Conservation (phyloP, 2,888 invertebrate species). For the Apamea epomidion region DNA sequence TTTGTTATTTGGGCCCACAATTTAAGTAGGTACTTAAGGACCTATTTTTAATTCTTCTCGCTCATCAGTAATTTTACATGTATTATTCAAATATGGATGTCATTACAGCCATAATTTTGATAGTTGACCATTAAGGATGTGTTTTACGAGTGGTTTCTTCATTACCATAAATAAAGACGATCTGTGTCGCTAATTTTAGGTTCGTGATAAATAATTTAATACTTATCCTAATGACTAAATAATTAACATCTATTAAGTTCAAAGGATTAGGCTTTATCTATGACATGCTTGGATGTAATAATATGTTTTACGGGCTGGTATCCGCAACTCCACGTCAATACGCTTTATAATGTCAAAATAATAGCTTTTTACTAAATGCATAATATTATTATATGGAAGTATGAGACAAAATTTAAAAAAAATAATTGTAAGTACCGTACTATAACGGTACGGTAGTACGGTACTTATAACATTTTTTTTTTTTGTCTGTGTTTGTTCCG, state of each 20-base stretch:
- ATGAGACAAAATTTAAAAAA: no score
- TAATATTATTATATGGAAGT: no score
- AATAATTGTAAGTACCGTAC: no score
- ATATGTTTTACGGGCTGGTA: no score
- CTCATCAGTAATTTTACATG: not conserved
- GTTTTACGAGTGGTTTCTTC: constrained; percentile 21
- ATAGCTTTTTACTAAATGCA: no score
- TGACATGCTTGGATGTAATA: not conserved
- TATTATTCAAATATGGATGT: constrained; percentile 33
- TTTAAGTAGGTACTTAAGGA: not conserved
- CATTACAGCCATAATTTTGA: constrained; percentile 21
- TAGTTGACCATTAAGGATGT: constrained; percentile 16
- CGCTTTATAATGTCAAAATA: no score
- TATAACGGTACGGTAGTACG: no score
- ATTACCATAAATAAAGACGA: constrained; percentile 35
- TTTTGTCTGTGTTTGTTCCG: no score
- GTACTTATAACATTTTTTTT: no score
- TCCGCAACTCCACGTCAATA: not conserved
- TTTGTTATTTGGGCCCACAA: not conserved
- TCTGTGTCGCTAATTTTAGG: constrained; percentile 7
- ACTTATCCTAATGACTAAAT: constrained; percentile 7
- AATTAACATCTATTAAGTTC: not conserved
- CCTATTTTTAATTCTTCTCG: constrained; percentile 5
- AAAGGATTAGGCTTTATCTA: not conserved
- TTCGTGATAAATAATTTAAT: constrained; percentile 14